Base-by-base conservation (phyloP, 2,797 vertebrate species). In the Epinephelus malabaricus region DNA sequence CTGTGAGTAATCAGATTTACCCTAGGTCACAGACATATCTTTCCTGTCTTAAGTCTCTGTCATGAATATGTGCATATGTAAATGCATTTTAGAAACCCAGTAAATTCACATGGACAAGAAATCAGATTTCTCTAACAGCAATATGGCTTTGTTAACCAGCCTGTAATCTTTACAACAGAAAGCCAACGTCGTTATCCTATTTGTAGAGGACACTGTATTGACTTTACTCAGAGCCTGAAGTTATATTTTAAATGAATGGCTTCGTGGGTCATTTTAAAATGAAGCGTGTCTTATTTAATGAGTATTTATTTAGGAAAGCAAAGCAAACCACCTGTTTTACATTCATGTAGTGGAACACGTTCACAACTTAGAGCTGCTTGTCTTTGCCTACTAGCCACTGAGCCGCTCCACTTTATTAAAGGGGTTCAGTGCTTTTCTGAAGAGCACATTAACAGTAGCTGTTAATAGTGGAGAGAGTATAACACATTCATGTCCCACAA, bases 361-460 rank as follows among this genome's bases (percentile, higher is more conserved):
- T 54, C 2, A 45, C 11, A 59, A 53, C 30, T 40, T 49, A 83
- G 27, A 80, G 81, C 19, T 74, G 15, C n/a, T 72, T 38, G 34
- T 71, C 19, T 78, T 54, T 53, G 51, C 50, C 61, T 25, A 40
- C 69, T 54, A 70, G 10, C 30, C 40, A 27, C 60, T 47, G 18
- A 84, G 47, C 11, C 21, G 50, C 58, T 67, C 18, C 60, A 58
- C 38, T 81, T 63, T 27, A 50, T 64, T 63, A 6, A 23, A 78
- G 45, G n/a, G 63, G 4, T 71, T 66, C 59, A 38, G 62, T 27
- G 21, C 19, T 79, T 50, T 65, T 38, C 4, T 69, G 65, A 81
- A 62, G 30, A 74, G 53, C 46, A 78, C 14, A 81, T 76, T 65
- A 73, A 49, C 18, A 73, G 13, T 8, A 80, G 54, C 27, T 58